A percentile compares a stretch with the other conserved stretches of the same genome.
phyloP scores from a whole-genome alignment of 1,140 invertebrate genomes.

The Heliconius eleuchia region DNA sequence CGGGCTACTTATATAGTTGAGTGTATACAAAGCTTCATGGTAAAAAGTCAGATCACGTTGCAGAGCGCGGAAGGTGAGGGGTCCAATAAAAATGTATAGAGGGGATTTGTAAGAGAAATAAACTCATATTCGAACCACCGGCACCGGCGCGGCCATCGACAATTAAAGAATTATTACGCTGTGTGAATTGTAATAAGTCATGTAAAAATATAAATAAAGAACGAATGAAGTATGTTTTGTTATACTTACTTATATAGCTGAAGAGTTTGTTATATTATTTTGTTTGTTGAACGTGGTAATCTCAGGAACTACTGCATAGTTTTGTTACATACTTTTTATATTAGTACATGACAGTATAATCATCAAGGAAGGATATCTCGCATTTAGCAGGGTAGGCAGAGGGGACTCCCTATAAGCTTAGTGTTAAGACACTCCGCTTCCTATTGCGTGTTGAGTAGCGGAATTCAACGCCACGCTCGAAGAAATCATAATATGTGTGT shows the following conservation, averaged over 20 bases:
- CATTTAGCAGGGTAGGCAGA: too few relatives aligned
- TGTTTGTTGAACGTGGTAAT: neutral
- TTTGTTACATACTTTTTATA: too few relatives aligned
- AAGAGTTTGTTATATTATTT: neutral
- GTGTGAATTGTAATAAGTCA: conserved; percentile 40
- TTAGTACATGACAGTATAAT: too few relatives aligned
- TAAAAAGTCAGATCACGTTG: conserved; percentile 61
- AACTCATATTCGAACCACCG: conserved; percentile 53
- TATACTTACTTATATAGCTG: neutral
- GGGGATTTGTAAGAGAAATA: conserved; percentile 67
- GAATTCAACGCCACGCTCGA: too few relatives aligned
- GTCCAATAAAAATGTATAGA: conserved; percentile 77
- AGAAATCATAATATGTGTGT: too few relatives aligned
- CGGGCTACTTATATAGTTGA: neutral
- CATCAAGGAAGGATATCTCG: too few relatives aligned
- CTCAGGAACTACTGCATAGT: too few relatives aligned
- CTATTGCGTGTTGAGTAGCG: too few relatives aligned
- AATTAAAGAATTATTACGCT: conserved; percentile 67
- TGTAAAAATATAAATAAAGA: conserved; percentile 16
- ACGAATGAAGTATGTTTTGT: neutral
- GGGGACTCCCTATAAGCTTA: too few relatives aligned
- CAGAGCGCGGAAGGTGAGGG: conserved; percentile 61
- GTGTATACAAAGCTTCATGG: neutral
- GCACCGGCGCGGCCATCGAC: conserved; percentile 41
- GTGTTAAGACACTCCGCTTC: too few relatives aligned